phyloP scores from a whole-genome alignment of 2,113 vertebrate species.

The Pomatostomus ruficeps region DNA sequence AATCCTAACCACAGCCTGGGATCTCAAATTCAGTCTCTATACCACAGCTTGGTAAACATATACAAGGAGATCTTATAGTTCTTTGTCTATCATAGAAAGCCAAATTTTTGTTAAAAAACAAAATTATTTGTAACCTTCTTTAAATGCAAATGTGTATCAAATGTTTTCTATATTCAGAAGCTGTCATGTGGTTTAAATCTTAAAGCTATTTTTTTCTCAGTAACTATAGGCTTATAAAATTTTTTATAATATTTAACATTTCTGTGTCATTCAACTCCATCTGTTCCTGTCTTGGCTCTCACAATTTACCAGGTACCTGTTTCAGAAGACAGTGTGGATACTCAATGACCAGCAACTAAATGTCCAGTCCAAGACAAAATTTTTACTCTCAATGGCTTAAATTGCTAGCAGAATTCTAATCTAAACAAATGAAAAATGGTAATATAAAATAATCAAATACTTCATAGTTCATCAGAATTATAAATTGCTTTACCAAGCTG shows the following conservation, averaged over 20 bases:
- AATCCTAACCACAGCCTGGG: neutral
- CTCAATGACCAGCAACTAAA: neutral
- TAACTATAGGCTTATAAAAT: neutral
- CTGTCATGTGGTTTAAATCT: neutral
- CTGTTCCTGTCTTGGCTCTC: neutral
- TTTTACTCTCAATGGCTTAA: neutral
- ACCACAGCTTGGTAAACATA: neutral
- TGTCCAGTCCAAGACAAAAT: neutral
- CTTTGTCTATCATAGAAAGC: neutral
- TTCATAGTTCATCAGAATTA: neutral
- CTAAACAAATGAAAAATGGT: neutral
- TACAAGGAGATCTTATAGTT: neutral
- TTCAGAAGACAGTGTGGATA: neutral
- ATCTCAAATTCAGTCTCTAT: neutral
- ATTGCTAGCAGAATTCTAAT: neutral
- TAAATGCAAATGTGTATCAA: neutral
- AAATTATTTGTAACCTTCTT: neutral
- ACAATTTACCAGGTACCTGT: neutral
- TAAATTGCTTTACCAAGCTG: neutral
- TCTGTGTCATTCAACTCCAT: neutral
- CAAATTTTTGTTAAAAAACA: neutral
- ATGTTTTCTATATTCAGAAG: neutral
- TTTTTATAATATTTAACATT: neutral
- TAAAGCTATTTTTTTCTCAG: neutral
- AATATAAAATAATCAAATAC: neutral